Evolutionary conservation across 2,113 vertebrate genomes (phyloP).

Genomic region (Litocranius walleri): DNA sequence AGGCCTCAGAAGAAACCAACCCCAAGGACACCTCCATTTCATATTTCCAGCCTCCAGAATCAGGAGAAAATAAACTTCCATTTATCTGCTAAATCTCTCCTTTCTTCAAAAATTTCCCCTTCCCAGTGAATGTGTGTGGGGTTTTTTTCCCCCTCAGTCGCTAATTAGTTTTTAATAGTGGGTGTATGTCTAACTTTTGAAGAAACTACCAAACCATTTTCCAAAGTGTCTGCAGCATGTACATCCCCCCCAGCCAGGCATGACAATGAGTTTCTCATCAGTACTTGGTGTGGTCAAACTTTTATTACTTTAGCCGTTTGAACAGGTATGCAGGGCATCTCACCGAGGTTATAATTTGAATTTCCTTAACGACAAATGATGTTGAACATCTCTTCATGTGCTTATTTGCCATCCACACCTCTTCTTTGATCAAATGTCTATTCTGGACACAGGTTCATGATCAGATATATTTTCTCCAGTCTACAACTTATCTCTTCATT

Average conservation of each 20-base stretch:
- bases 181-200: background rate
- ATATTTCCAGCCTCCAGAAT: background rate
- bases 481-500: background rate
- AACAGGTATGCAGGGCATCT: background rate
- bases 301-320: background rate
- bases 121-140: background rate
- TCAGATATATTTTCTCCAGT: background rate
- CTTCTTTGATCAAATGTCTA: background rate
- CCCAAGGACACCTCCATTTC: background rate
- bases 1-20: background rate
- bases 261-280: background rate
- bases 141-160: fast-evolving
- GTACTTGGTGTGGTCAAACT: background rate
- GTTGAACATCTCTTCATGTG: background rate
- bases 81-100: background rate
- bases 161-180: background rate
- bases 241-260: fast-evolving
- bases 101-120: background rate
- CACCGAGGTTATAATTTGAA: background rate
- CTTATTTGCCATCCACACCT: background rate
- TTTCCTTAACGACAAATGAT: background rate
- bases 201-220: background rate
- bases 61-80: background rate
- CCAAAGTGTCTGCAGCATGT: background rate
- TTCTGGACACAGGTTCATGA: background rate